These are phyloP conservation scores for Cordilura impudica DNA, from an alignment of 2,888 invertebrate genomes.

Conservation along the genomic window DNA sequence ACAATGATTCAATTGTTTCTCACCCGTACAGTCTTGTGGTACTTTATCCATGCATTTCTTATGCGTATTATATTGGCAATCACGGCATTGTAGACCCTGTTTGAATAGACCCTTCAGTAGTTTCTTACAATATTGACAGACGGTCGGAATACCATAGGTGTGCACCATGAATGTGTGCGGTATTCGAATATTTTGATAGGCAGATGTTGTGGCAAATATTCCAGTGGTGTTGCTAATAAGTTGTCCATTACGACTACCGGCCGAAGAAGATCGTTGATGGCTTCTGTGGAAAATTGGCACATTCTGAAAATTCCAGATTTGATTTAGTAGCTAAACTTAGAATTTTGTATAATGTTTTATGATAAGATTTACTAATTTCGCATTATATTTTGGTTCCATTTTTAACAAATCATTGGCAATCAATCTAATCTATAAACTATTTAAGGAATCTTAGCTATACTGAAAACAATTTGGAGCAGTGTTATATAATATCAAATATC, in stretches of 20 bases:
- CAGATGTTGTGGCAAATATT: constrained; percentile 49
- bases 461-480: too few relatives aligned
- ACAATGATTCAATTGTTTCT: constrained; percentile 80
- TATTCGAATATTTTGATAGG: constrained; percentile 81
- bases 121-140: constrained; percentile 97
- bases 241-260: constrained; percentile 79
- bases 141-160: constrained; percentile 96
- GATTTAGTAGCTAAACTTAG: background rate
- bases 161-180: constrained; percentile 98
- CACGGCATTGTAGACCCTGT: constrained; percentile 97
- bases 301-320: constrained; percentile 68
- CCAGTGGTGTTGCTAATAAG: constrained; percentile 75
- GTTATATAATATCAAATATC: too few relatives aligned
- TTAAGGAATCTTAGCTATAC: too few relatives aligned
- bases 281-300: constrained; percentile 79
- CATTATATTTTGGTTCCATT: too few relatives aligned
- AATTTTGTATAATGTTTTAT: too few relatives aligned
- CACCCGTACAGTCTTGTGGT: constrained; percentile 92
- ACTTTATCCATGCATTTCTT: constrained; percentile 94
- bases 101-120: constrained; percentile 96
- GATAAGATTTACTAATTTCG: too few relatives aligned
- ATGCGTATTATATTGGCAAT: constrained; percentile 97
- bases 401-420: too few relatives aligned
- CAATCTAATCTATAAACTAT: too few relatives aligned
- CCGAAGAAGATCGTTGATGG: constrained; percentile 83